Evolutionary conservation across 2,888 invertebrate genomes (phyloP), one percentile per base, ranked within the genome.

Genomic region (Lochmaea capreae): DNA sequence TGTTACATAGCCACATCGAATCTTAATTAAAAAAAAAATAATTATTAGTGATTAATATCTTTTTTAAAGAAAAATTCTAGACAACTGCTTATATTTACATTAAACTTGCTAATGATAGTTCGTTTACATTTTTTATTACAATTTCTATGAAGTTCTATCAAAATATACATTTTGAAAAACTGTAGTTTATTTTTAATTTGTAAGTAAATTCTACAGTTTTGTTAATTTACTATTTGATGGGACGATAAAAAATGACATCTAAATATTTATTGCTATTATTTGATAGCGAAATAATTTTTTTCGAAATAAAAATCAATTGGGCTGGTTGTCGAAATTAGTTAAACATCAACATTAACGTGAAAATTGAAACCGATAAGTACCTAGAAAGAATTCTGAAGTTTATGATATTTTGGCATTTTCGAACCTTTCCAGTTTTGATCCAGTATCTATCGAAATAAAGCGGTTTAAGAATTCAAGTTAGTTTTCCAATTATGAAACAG

Each of bases 1-100:
- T 54, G 58, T 58, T 65, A 39, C 12, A 70, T 46, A 58, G 46
- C 26, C n/a, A 71, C 71, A 71, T 71, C 71, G 71, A 71, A 71
- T 58, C 46, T 65, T 18, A 49, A 6, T 26, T 43, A 16, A 26
- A 43, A 43, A 58, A 16, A 42, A 42, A 16, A 57, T 22, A 3
- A 49, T 67, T 58, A 61, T 67, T 61, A 54, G 43, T 39, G 22
- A 67, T 6, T 39, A 39, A 39, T 39, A 39, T 39, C 8, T 39
- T 39, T 39, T 39, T 39, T 39, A 39, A 39, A 39, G 1, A 66
- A 54, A 62, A 33, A 61, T 43, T 72, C 63, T 57, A 57, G 68
- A 46, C 9, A 72, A 68, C 61, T 69, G 46, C 68, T 61, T 70
- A 42, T 61, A 67, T 67, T 58, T 58, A 67, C 46, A 68, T 22